These are phyloP conservation scores for Gila robusta DNA, from an alignment of 2,797 vertebrate genomes.

Conservation along the genomic window DNA sequence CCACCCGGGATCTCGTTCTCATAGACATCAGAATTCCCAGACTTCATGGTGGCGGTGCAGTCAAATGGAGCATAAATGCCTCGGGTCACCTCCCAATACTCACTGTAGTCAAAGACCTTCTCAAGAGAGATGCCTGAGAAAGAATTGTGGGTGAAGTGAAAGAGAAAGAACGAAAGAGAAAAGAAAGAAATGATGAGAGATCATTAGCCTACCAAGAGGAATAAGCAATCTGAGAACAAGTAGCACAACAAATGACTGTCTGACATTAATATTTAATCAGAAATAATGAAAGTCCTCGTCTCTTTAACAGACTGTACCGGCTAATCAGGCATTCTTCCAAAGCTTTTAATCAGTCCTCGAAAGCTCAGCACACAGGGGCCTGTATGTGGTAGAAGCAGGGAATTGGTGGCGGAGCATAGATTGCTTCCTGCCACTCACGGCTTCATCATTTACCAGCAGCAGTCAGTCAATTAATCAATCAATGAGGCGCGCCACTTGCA, in stretches of 20 bases:
- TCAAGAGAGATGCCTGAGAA: slow-evolving; percentile 87
- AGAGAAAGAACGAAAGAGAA: slow-evolving; percentile 38
- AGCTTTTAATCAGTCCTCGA: slow-evolving; percentile 57
- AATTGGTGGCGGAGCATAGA: slow-evolving; percentile 46
- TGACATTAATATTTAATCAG: slow-evolving; percentile 57
- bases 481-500: slow-evolving; percentile 55
- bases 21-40: slow-evolving; percentile 94
- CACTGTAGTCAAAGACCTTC: slow-evolving; percentile 95
- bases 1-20: slow-evolving; percentile 98
- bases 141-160: not conserved
- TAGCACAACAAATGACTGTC: slow-evolving; percentile 52
- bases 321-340: slow-evolving; percentile 57
- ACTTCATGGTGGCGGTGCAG: slow-evolving; percentile 99
- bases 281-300: slow-evolving; percentile 47
- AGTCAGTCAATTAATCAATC: slow-evolving; percentile 67
- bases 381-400: slow-evolving; percentile 35
- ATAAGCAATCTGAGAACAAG: slow-evolving; percentile 19
- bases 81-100: slow-evolving; percentile 94
- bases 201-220: slow-evolving; percentile 20
- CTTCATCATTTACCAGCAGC: slow-evolving; percentile 63
- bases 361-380: slow-evolving; percentile 26
- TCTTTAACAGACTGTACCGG: slow-evolving; percentile 44
- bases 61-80: slow-evolving; percentile 93
- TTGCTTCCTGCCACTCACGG: slow-evolving; percentile 59
- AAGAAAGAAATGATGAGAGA: slow-evolving; percentile 4